Conservation (phyloP, 2,113 vertebrate genomes). For the Aptenodytes forsteri region DNA sequence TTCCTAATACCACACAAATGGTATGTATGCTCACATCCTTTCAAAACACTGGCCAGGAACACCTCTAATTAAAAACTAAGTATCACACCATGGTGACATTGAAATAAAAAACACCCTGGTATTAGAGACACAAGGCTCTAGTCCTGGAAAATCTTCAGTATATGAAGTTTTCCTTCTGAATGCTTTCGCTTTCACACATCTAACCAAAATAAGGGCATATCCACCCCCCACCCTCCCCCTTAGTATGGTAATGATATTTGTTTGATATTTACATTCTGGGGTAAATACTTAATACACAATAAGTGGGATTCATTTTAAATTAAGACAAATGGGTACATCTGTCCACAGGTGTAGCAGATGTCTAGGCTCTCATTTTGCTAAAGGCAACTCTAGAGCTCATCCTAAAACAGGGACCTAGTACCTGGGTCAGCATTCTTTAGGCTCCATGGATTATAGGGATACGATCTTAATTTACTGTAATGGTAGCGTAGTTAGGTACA, state of each 20-base stretch:
- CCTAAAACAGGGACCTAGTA: background rate
- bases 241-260: background rate
- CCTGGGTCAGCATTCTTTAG: background rate
- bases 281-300: background rate
- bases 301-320: background rate
- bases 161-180: background rate
- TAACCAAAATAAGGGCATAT: background rate
- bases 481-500: background rate
- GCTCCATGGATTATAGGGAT: background rate
- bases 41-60: background rate
- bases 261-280: background rate
- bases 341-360: background rate
- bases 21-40: background rate
- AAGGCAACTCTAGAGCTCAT: background rate
- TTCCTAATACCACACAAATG: background rate
- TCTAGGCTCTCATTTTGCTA: background rate
- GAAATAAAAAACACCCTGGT: background rate
- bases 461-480: background rate
- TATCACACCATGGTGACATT: background rate
- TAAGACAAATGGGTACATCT: background rate
- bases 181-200: background rate
- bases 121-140: background rate
- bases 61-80: background rate
- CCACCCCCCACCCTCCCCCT: rapidly evolving
- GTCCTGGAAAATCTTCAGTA: background rate